Base-by-base conservation (phyloP, 2,113 vertebrate genomes). In the Heterochromis multidens region DNA sequence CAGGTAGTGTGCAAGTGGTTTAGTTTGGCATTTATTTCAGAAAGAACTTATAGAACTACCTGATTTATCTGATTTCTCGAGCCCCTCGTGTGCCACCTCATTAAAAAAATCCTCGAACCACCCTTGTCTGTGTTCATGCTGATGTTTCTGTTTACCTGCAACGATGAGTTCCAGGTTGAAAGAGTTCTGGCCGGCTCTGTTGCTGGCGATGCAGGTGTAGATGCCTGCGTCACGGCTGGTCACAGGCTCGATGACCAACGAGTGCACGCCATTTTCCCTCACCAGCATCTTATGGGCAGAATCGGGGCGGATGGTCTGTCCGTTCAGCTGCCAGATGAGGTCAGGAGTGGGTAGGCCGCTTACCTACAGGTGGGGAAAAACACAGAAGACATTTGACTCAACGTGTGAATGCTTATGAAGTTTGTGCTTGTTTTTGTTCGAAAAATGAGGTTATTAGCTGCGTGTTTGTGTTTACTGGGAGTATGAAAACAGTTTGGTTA, bases 131-230 rank as follows among this genome's bases (percentile, higher is more conserved):
- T 72, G 43, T 29, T 35, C 2, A 1, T 6, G 49, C 12, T 12
- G 27, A 11, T 49, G 13, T 54, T 12, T 77, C 11, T 23, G 13
- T 46, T 90, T 96, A 99, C 99, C 99, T 95, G 98, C 98, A 25
- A 99, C 98, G 35, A 97, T 96, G 25, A 99, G 98, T 91, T 99
- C 99, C 95, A 99, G 96, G 96, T 96, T 99, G 93, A 99, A 99
- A 0, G 97, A 98, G 84, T 99, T 99, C 93, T 99, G 97, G 5
- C 99, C 99, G 7, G 98, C 99, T 31, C 98, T 93, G 86, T 98
- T 99, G 95, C 97, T 98, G 93, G 99, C 99, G 25, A 97, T 96
- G 63, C 99, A 99, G 0, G 97, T 99, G 93, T 99, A 99, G 93
- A 99, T 96, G 85, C 99, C 99, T 0, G 99, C 98, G 1, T 99